Evolutionary conservation across 2,797 vertebrate genomes (phyloP), one percentile per base, ranked within the genome.

Genomic region (Halcyon leucocephala): DNA sequence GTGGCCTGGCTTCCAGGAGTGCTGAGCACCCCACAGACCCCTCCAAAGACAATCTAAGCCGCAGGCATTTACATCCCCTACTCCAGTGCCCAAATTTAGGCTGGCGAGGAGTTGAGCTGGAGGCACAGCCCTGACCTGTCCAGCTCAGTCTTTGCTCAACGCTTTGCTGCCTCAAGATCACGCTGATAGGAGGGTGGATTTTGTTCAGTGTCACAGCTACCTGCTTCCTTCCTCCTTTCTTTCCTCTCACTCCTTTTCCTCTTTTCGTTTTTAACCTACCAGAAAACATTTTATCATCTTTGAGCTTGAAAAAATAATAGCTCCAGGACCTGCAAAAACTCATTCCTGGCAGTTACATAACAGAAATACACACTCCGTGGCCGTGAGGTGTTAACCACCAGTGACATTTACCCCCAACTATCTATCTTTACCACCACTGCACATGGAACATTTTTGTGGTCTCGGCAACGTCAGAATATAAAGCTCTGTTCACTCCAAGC

Each of bases 281-380:
- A 55, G 54, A 83, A 84, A 67, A 78, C n/a, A 29, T 85, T 85
- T 74, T 61, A 31, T 49, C 77, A 49, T 16, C 61, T 90, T 85
- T 37, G 49, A 58, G 70, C 17, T 25, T 41, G 26, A 61, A 61
- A 85, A 88, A 67, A 35, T 5, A 71, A 48, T 6, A 65, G 51
- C 90, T 84, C 51, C 83, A 83, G 55, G 87, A 46, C 39, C 4
- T 3, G 20, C 51, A 73, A 83, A 83, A 93, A 96, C 78, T 88
- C 76, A 71, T 94, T 97, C 94, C 94, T 65, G 83, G 89, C 81
- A 91, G 46, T 95, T 96, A 89, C 90, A 93, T 97, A 97, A 97
- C 81, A 80, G 91, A 90, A 70, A 81, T 13, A 35, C 54, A 85
- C 66, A 64, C 20, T 48, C 84, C 67, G 73, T 9, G 41, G 91